Evolutionary conservation across 2,888 invertebrate genomes (phyloP), one percentile per base, ranked within the genome.

Genomic region (Acanthacorydalis orientalis): DNA sequence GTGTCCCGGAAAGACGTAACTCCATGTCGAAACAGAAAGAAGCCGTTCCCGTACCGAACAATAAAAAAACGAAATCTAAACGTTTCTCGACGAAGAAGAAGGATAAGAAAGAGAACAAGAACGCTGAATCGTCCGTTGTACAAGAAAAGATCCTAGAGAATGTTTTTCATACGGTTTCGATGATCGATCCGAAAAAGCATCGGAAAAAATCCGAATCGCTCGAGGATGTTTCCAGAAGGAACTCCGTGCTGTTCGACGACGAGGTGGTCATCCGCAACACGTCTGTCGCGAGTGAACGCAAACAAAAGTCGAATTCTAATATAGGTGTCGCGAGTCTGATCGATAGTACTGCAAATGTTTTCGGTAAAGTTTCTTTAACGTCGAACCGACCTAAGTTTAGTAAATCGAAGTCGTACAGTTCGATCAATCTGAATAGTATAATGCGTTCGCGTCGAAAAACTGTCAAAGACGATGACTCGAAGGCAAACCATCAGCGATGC

Each of bases 401-500:
- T 32, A 67, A 67, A 52, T 62, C 67, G 2, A 67, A 67, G 53
- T 66, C 65, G 8, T 65, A 65, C 49, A 66, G 67, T 56, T 62
- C 66, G 7, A 67, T 67, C 34, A 67, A 67, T 54, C 55, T 67
- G 50, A 66, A 60, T 51, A 65, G 59, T 51, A 51, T 65, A 51
- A 52, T 65, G 44, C 54, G 65, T 40, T 59, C 61, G 15, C 54
- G 65, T 15, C 55, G 65, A 23, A 61, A 59, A 48, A 63, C 63
- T 51, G 53, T 62, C 11, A 48, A 60, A 51, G 63, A 63, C 47
- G 59, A 62, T 44, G 57, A 59, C 40, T 60, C 60, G 39, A 51
- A 54, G 35, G 57, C 52, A 23, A 56, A 57, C 37, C 60, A 59
- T 45, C 61, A 64, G 52, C 60, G 60, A 35, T 64, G 59, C 46